A percentile compares a stretch with the other conserved stretches of the same genome.
phyloP scores from a whole-genome alignment of 2,113 vertebrate species.

The Campylorhamphus procurvoides region DNA sequence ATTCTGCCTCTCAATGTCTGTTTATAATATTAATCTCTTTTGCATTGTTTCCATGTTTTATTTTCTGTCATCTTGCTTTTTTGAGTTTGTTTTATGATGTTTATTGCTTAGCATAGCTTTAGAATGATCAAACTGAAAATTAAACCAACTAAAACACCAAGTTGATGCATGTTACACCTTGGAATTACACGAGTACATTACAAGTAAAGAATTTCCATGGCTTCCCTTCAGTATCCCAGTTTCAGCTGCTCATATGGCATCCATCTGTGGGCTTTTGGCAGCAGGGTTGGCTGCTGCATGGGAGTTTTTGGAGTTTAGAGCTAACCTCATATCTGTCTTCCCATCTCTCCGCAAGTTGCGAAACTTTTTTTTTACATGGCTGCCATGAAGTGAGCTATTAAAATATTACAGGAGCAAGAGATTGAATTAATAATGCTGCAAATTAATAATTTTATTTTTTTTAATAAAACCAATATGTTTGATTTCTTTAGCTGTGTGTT shows the following conservation, averaged over 20 bases:
- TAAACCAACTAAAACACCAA: background rate
- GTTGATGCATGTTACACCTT: constrained; percentile 30
- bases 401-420: background rate
- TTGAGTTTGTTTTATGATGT: background rate
- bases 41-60: background rate
- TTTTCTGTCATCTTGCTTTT: background rate
- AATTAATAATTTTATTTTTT: background rate
- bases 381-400: background rate
- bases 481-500: background rate
- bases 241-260: constrained; percentile 42
- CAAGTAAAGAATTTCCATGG: constrained; percentile 20
- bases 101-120: background rate
- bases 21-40: background rate
- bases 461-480: background rate
- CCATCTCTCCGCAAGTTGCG: background rate
- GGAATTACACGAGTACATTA: background rate
- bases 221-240: background rate
- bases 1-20: background rate
- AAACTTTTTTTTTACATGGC: background rate
- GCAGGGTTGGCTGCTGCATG: background rate
- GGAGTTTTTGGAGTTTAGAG: background rate
- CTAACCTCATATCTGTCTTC: constrained; percentile 7
- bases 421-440: background rate
- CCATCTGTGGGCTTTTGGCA: constrained; percentile 60
- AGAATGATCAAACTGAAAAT: background rate